Base-by-base conservation (phyloP, 2,797 vertebrate species). In the Syngnathus rostellatus region DNA sequence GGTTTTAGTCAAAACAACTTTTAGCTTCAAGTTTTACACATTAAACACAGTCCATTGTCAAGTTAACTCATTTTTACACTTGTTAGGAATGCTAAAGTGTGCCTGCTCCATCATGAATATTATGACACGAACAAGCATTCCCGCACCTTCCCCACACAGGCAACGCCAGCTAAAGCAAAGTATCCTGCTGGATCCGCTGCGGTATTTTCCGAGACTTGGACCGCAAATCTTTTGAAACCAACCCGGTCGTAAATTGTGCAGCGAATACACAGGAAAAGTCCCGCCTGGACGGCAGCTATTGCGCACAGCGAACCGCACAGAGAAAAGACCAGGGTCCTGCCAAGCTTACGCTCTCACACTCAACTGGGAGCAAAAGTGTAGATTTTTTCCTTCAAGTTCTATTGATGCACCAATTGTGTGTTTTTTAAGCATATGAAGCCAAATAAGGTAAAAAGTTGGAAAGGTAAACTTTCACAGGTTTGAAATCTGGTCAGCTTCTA, bases 161-260 rank as follows among this genome's bases (percentile, higher is more conserved):
- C 43, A 12, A 71, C 81, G 84, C 88, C 87, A 87, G 87, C 86
- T 81, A 66, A 77, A 71, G 46, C 74, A 72, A 77, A 80, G 63
- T 72, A 73, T 82, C 55, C 70, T 76, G 77, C 16, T 19, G 7
- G 37, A 59, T 59, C 65, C 59, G 62, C 39, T 66, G 61, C 64
- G 77, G 77, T 81, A 85, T 88, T 88, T 59, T 87, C 81, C 64
- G 59, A 83, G 69, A 66, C 68, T 76, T 77, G 74, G 71, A 78
- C 72, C 5, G 46, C 75, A 73, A 81, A 78, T 75, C 64, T 70
- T 62, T 43, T 43, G 46, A 89, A 86, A 81, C 80, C 76, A 77
- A 21, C 69, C 76, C 65, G 72, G 87, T 87, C 72, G 76, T 85
- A 88, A 90, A 88, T 78, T 80, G 79, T 75, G 76, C 70, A 54